Evolutionary conservation across 2,113 vertebrate genomes (phyloP).

Genomic region (Sinocyclocheilus grahami): DNA sequence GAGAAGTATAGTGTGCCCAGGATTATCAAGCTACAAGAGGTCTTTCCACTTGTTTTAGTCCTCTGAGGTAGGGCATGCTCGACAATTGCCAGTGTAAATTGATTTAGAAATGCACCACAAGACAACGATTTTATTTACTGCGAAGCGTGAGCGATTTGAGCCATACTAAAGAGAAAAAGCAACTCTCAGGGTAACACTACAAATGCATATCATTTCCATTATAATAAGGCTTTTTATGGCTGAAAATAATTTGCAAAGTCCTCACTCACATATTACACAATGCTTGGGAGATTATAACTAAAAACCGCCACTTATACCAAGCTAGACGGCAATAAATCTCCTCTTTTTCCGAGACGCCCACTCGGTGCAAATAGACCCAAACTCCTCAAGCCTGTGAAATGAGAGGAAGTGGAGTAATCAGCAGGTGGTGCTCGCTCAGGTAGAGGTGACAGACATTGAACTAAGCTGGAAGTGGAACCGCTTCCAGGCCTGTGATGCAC

Average conservation of each 20-base stretch:
- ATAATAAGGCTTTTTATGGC: neutral
- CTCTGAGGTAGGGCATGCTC: slow-evolving; percentile 40
- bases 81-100: slow-evolving; percentile 24
- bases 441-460: slow-evolving; percentile 6
- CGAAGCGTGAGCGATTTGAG: neutral
- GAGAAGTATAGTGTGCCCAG: slow-evolving; percentile 27
- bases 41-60: slow-evolving; percentile 36
- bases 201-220: slow-evolving; percentile 1
- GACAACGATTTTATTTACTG: slow-evolving; percentile 30
- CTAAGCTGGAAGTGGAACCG: slow-evolving; percentile 7
- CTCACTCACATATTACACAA: slow-evolving; percentile 2
- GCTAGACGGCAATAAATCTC: slow-evolving; percentile 13
- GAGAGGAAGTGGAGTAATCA: neutral
- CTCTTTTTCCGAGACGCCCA: slow-evolving; percentile 2
- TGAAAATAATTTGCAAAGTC: neutral
- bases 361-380: neutral
- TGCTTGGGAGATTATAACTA: slow-evolving; percentile 6
- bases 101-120: slow-evolving; percentile 41
- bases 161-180: slow-evolving; percentile 7
- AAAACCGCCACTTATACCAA: slow-evolving; percentile 1
- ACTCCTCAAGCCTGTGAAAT: neutral
- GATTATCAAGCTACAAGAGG: slow-evolving; percentile 35
- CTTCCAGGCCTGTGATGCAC: slow-evolving; percentile 8
- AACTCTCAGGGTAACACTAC: slow-evolving; percentile 21
- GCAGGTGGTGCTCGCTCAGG: slow-evolving; percentile 14